phyloP scores from a whole-genome alignment of 2,888 invertebrate genomes.

The Leistus spinibarbis region DNA sequence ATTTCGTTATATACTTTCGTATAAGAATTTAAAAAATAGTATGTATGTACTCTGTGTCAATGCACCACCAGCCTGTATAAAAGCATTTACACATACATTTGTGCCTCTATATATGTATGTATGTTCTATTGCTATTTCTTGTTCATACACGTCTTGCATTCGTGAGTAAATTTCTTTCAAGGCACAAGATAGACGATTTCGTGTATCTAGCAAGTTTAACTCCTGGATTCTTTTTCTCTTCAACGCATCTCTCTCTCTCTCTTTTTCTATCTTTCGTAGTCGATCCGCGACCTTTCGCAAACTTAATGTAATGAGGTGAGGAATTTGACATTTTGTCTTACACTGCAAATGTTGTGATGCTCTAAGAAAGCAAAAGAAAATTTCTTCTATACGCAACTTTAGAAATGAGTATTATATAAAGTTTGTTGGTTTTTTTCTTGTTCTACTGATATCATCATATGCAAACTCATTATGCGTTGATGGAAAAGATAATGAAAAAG shows the following conservation, averaged over 20 bases:
- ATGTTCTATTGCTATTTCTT: too few species aligned
- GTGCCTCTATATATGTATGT: too few species aligned
- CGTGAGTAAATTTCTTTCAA: neutral
- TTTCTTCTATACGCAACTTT: neutral
- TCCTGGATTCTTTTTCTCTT: neutral
- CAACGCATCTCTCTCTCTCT: neutral
- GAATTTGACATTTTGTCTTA: constrained; percentile 24
- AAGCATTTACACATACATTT: too few species aligned
- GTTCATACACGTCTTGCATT: neutral
- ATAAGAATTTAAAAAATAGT: too few species aligned
- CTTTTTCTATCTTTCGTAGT: neutral
- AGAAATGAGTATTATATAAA: neutral
- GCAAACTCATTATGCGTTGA: neutral
- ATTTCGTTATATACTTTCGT: too few species aligned
- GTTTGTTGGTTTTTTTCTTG: neutral
- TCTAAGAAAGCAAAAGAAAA: neutral
- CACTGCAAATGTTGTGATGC: neutral
- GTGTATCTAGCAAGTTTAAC: neutral
- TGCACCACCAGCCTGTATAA: too few species aligned
- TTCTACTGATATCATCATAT: neutral
- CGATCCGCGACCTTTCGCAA: constrained; percentile 22
- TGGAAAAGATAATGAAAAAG: neutral
- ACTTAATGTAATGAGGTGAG: constrained; percentile 34
- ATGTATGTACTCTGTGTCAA: too few species aligned
- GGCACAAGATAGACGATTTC: neutral